A percentile compares a stretch with the other conserved stretches of the same genome.
phyloP scores from a whole-genome alignment of 2,888 invertebrate genomes.

The Anorthoa munda region DNA sequence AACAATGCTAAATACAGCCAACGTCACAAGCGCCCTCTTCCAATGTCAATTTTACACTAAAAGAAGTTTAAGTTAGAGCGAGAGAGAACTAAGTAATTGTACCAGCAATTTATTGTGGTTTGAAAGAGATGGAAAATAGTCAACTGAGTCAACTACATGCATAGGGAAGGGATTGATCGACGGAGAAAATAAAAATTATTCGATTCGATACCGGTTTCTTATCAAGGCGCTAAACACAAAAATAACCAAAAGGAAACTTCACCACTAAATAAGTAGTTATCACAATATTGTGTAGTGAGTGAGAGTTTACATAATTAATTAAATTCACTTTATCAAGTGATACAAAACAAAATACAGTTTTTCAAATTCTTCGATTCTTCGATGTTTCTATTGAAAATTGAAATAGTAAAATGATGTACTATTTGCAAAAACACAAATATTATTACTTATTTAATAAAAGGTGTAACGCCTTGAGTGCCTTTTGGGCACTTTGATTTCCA shows the following conservation, averaged over 20 bases:
- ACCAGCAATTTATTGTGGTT: constrained; percentile 47
- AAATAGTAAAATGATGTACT: not conserved
- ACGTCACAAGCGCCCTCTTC: constrained; percentile 76
- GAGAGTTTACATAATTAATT: not conserved
- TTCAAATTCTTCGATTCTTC: not conserved
- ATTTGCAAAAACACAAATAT: not conserved
- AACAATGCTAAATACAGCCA: constrained; percentile 59
- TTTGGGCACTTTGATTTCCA: too few species aligned
- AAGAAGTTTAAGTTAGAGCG: constrained; percentile 73
- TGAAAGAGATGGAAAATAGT: constrained; percentile 72
- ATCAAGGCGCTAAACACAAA: constrained; percentile 68
- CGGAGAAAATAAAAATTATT: constrained; percentile 57
- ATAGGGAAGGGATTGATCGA: constrained; percentile 72
- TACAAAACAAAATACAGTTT: not conserved
- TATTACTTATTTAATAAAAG: too few species aligned
- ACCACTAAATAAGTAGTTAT: not conserved
- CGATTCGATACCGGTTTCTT: constrained; percentile 79
- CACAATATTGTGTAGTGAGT: not conserved
- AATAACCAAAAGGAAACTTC: constrained; percentile 19
- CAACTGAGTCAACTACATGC: constrained; percentile 35
- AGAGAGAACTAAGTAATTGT: constrained; percentile 50
- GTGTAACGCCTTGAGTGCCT: too few species aligned
- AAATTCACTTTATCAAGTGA: not conserved
- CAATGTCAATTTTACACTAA: constrained; percentile 85
- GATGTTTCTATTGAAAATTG: not conserved